Percentiles rank a stretch among this genome's conserved stretches.
Conservation (phyloP, 2,888 invertebrate genomes). For the Tanaodytes sp. region DNA sequence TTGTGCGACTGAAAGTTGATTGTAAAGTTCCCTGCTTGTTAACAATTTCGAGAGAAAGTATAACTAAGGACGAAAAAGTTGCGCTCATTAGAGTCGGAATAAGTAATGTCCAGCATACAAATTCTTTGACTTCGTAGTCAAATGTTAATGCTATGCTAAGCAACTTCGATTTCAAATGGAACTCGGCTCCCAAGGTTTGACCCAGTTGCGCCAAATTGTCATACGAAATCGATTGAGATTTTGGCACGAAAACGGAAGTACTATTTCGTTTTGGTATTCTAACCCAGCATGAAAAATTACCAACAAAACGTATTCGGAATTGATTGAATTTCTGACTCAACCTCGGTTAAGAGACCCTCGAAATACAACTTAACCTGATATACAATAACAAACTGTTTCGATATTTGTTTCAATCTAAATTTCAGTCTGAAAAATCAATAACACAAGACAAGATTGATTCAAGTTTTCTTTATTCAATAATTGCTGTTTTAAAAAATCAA, state of each 20-base stretch:
- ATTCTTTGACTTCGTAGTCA: slow-evolving; percentile 16
- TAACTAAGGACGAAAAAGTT: slow-evolving; percentile 26
- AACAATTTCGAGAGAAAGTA: slow-evolving; percentile 28
- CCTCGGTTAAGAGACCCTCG: too few species aligned
- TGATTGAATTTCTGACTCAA: too few species aligned
- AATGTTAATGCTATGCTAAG: slow-evolving; percentile 36
- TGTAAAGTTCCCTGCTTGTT: slow-evolving; percentile 37
- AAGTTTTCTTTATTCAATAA: too few species aligned
- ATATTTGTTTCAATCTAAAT: too few species aligned
- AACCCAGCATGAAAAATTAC: too few species aligned
- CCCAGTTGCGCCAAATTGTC: slow-evolving; percentile 59
- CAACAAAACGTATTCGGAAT: too few species aligned
- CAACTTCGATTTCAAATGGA: slow-evolving; percentile 44
- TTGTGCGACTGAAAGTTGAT: slow-evolving; percentile 27
- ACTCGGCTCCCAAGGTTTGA: slow-evolving; percentile 55
- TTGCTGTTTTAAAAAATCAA: too few species aligned
- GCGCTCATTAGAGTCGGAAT: slow-evolving; percentile 33
- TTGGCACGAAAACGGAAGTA: slow-evolving; percentile 55
- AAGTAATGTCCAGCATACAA: slow-evolving; percentile 20
- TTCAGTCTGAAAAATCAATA: too few species aligned
- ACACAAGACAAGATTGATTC: too few species aligned
- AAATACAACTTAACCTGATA: too few species aligned
- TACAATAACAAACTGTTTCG: too few species aligned
- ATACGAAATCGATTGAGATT: slow-evolving; percentile 60
- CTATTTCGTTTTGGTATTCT: too few species aligned